A percentile compares a stretch with the other conserved stretches of the same genome.
Conservation (phyloP, 2,797 vertebrate genomes). For the Cynodonichthys magdalenae region DNA sequence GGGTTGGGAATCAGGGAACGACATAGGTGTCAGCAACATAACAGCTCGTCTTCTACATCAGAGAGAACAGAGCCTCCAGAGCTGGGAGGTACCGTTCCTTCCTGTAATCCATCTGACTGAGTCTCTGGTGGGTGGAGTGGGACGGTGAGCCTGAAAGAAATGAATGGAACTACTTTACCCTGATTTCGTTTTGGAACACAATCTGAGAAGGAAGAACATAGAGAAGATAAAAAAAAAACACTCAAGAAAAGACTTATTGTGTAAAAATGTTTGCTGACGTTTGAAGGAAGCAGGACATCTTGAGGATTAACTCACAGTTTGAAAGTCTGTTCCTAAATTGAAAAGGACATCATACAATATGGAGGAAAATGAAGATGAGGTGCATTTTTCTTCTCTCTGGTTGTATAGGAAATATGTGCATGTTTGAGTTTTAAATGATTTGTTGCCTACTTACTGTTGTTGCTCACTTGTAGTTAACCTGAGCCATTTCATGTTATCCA, state of each 20-base stretch:
- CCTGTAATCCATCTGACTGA: conserved; percentile 26
- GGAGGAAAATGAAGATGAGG: conserved; percentile 72
- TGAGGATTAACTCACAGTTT: conserved; percentile 16
- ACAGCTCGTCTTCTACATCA: conserved; percentile 36
- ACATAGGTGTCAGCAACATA: conserved; percentile 35
- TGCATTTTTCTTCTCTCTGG: conserved; percentile 42
- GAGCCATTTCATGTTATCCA: too few relatives aligned
- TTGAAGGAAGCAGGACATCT: conserved; percentile 10
- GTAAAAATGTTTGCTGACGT: background rate
- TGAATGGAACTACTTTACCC: conserved; percentile 21
- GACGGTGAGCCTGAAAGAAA: background rate
- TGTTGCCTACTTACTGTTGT: too few relatives aligned
- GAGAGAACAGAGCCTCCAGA: conserved; percentile 33
- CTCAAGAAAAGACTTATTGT: background rate
- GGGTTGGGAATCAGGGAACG: conserved; percentile 19
- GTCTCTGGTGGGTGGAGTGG: conserved; percentile 11
- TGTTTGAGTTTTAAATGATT: conserved; percentile 2
- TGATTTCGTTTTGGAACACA: conserved; percentile 2
- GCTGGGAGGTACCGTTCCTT: conserved; percentile 23
- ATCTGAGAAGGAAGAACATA: conserved; percentile 17
- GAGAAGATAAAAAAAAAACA: conserved; percentile 14
- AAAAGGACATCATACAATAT: conserved; percentile 38
- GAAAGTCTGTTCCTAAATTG: conserved; percentile 7
- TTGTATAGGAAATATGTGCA: conserved; percentile 9
- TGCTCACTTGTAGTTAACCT: too few relatives aligned